Evolutionary conservation across 2,113 vertebrate genomes (phyloP).

Genomic region (Vidua chalybeata): DNA sequence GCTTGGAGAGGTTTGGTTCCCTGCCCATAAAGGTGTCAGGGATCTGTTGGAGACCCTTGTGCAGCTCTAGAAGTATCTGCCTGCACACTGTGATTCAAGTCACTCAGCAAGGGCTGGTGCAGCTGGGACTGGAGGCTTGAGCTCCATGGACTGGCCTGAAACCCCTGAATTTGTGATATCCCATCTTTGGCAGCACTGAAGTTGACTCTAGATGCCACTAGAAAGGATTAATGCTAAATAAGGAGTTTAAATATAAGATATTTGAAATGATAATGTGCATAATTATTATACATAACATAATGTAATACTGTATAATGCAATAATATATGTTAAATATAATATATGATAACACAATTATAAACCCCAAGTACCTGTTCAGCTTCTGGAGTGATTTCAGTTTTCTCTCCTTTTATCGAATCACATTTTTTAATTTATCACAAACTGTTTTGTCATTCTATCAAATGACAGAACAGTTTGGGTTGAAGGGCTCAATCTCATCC

Average conservation of each 20-base stretch:
- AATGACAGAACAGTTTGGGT: neutral
- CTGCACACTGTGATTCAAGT: neutral
- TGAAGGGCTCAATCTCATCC: neutral
- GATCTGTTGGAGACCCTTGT: accelerated
- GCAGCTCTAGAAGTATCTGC: neutral
- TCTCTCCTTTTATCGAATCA: neutral
- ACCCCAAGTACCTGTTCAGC: neutral
- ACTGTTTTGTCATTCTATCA: no score
- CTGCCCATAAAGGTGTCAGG: neutral
- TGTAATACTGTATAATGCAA: neutral
- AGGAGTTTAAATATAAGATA: neutral
- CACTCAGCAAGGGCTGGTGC: neutral
- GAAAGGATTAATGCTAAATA: neutral
- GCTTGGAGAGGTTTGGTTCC: neutral
- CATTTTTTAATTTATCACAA: no score
- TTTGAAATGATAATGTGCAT: neutral
- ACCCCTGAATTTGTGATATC: neutral
- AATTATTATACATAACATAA: neutral
- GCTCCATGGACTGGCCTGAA: neutral
- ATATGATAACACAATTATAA: neutral
- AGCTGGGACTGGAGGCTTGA: neutral
- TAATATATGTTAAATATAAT: neutral
- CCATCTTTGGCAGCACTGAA: neutral
- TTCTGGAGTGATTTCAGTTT: neutral
- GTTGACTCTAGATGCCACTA: neutral